Evolutionary conservation across 92 coral and sea anemone genomes (phyloP).

Genomic region (Zoanthus solanderi): DNA sequence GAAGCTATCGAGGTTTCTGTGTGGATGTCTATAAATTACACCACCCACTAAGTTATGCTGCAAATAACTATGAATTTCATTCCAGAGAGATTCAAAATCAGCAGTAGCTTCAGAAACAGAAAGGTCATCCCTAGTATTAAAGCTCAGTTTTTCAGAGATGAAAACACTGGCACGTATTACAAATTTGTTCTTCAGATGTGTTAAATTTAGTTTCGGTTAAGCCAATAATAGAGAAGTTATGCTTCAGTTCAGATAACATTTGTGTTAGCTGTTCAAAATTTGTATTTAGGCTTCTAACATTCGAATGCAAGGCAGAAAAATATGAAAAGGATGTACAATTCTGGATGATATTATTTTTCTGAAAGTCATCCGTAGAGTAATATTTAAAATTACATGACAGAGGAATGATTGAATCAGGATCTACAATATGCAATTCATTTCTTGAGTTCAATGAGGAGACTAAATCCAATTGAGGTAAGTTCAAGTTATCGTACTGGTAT

Average conservation of each 20-base stretch:
- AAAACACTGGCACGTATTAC: no score
- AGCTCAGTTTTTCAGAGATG: no score
- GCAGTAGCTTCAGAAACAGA: no score
- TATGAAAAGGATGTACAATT: conserved; percentile 28
- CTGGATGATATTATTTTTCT: conserved; percentile 35
- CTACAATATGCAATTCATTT: not conserved
- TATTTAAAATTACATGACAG: conserved; percentile 39
- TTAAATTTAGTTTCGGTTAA: no score
- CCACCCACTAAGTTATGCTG: no score
- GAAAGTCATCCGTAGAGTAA: conserved; percentile 61
- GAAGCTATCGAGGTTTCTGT: no score
- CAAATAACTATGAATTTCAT: no score
- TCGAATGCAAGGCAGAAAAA: conserved; percentile 12
- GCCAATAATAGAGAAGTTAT: conserved; percentile 61
- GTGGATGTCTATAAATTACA: no score
- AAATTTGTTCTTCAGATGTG: no score
- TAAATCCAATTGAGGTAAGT: not conserved
- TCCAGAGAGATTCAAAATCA: no score
- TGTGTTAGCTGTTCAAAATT: not conserved
- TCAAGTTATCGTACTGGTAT: no score
- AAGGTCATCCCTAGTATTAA: no score
- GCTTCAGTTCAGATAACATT: conserved; percentile 25
- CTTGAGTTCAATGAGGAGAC: not conserved
- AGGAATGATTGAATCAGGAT: not conserved
- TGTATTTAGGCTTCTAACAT: not conserved